These are phyloP conservation scores for Ictalurus punctatus DNA, from an alignment of 2,113 vertebrate genomes.

Conservation along the genomic window DNA sequence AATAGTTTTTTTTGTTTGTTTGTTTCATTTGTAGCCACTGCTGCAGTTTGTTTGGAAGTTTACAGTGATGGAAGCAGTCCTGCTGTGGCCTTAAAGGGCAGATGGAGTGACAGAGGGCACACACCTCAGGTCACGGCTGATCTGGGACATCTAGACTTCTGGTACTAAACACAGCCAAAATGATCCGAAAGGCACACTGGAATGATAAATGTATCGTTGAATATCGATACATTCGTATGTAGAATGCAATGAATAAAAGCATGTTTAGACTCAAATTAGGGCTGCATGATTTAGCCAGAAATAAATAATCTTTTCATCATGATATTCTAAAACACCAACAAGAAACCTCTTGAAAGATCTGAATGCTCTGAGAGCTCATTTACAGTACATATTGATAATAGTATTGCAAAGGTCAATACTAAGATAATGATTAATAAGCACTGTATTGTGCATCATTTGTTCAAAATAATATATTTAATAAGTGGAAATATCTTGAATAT, in stretches of 20 bases:
- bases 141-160: conserved; percentile 41
- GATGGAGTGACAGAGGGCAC: conserved; percentile 52
- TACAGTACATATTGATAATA: not conserved
- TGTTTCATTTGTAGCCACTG: too few relatives aligned
- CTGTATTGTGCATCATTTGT: not conserved
- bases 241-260: not conserved
- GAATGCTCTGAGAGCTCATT: not conserved
- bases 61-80: conserved; percentile 3
- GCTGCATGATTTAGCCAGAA: not conserved
- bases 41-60: too few relatives aligned
- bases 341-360: not conserved
- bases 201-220: not conserved
- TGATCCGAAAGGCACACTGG: conserved; percentile 9
- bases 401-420: not conserved
- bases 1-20: not conserved
- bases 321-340: not conserved
- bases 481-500: not conserved
- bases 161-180: conserved; percentile 33
- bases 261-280: not conserved
- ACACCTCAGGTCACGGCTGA: conserved; percentile 38
- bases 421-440: not conserved
- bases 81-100: conserved; percentile 33
- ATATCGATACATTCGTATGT: not conserved
- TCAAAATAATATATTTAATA: not conserved
- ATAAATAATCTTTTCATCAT: not conserved